These are phyloP conservation scores for Stichodactyla helianthus DNA, from an alignment of 64 coral and sea anemone species.

Conservation along the genomic window DNA sequence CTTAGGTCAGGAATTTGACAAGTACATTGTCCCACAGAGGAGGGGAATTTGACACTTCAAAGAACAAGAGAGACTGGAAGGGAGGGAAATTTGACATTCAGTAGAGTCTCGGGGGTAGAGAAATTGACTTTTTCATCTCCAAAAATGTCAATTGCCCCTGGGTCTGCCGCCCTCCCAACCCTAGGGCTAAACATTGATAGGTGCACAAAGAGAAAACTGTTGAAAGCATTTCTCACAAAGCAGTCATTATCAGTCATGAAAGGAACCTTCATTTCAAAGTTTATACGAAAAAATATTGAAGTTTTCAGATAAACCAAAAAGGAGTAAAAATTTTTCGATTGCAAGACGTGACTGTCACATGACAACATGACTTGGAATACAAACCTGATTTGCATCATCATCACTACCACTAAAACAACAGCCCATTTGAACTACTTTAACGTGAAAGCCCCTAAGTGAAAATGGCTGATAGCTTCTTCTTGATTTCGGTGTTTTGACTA, in stretches of 20 bases:
- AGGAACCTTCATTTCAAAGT: neutral
- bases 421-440: constrained; percentile 58
- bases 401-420: constrained; percentile 83
- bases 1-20: no score
- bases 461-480: neutral
- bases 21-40: no score
- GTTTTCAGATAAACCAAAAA: neutral
- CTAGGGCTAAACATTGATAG: no score
- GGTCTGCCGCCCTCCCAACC: no score
- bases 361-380: neutral
- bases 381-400: constrained; percentile 52
- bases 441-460: neutral
- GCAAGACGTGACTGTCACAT: constrained; percentile 20
- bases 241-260: neutral
- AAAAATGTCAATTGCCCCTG: no score
- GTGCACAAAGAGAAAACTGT: no score
- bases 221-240: neutral
- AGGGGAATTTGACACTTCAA: no score
- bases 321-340: neutral
- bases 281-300: neutral
- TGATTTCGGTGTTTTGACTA: neutral
- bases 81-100: no score
- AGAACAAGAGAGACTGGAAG: no score
- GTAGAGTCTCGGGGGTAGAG: no score
- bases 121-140: no score